A percentile compares a stretch with the other conserved stretches of the same genome.
Conservation (phyloP, 1,140 invertebrate species). For the Sitodiplosis mosellana region DNA sequence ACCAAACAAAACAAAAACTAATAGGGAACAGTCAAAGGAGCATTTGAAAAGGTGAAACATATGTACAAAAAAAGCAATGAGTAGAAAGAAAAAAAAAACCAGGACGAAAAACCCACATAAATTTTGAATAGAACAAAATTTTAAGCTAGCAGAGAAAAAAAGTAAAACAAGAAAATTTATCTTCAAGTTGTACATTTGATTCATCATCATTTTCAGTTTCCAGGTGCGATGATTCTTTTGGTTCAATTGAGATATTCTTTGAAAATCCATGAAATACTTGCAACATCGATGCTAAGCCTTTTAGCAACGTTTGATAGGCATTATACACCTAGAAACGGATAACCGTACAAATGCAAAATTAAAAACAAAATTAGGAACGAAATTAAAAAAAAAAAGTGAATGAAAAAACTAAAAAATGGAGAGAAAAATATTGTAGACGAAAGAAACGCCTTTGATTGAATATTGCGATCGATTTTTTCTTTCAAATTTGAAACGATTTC, state of each 20-base stretch:
- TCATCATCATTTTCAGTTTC: not conserved
- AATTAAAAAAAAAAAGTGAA: not conserved
- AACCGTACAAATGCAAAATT: too few relatives aligned
- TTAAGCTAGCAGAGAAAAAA: not conserved
- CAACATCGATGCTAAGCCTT: conserved; percentile 45
- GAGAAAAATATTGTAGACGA: too few relatives aligned
- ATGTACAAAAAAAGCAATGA: not conserved
- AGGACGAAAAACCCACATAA: not conserved
- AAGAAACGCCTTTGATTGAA: not conserved
- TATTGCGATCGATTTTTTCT: too few relatives aligned
- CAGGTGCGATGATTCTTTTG: not conserved
- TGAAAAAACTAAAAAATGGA: conserved; percentile 1
- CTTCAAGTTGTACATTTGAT: not conserved
- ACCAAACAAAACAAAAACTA: too few relatives aligned
- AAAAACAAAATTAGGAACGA: not conserved
- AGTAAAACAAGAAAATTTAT: not conserved
- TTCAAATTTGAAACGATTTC: too few relatives aligned
- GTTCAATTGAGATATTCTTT: conserved; percentile 1
- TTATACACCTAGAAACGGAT: conserved; percentile 43
- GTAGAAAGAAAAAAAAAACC: not conserved
- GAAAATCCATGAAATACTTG: conserved; percentile 45
- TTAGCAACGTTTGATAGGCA: conserved; percentile 46
- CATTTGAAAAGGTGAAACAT: too few relatives aligned
- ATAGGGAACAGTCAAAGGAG: too few relatives aligned
- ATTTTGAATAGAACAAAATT: not conserved